Evolutionary conservation across 2,888 invertebrate species (phyloP), one percentile per base, ranked within the genome.

Genomic region (Sisyra nigra): DNA sequence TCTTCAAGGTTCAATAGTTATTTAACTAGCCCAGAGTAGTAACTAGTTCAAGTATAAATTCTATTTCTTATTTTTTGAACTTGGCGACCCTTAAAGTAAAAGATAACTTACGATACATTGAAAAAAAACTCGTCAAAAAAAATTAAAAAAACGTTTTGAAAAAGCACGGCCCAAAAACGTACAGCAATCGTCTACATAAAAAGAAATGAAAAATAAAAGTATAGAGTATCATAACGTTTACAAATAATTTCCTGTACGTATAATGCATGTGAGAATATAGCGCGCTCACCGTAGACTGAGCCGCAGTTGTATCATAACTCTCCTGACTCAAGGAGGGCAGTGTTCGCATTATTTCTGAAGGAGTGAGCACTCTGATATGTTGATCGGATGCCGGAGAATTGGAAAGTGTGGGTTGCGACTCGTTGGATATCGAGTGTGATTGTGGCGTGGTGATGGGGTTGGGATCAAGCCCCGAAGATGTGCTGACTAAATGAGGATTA

Each of bases 261-360:
- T 13, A 15, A 35, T 35, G 35, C 35, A 35, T 35, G 3, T 13
- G 14, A 35, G 11, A 35, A 35, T 32, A 13, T 10, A 15, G 19
- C 40, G 37, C 54, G 56, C 59, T 59, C 58, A 61, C 61, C 58
- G 52, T 66, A 62, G 64, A 64, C 62, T 68, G 66, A 24, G 24
- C 24, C 24, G 24, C 24, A 24, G 24, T 24, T 63, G 66, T 61
- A 59, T 74, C 74, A 66, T 73, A 74, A 63, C 70, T 72, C 69
- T 74, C 73, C 69, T 74, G 76, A 66, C 77, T 77, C 66, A 84
- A 76, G 66, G 82, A 81, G 64, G 86, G 85, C 69, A 85, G 76
- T 62, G 85, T 85, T 74, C 83, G 80, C 85, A 85, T 85, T 66
- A 86, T 85, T 76, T 86, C 85, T 56, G 83, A 83, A 58, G 86